phyloP scores from a whole-genome alignment of 1,140 invertebrate genomes.

The Cheumatopsyche charites region DNA sequence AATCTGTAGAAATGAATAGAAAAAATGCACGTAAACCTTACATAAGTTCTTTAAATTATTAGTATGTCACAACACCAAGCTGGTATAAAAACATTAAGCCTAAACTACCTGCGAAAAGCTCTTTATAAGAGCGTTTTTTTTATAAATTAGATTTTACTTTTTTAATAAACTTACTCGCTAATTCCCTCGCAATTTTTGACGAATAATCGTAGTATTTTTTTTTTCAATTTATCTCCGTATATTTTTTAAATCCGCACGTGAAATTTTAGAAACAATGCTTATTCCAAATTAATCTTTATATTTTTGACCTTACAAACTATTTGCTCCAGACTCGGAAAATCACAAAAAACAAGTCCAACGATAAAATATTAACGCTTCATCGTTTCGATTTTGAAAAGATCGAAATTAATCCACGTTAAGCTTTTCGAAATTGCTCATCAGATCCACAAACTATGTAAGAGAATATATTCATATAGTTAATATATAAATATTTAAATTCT shows the following conservation, averaged over 20 bases:
- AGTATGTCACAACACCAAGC: constrained; percentile 64
- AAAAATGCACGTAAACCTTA: constrained; percentile 44
- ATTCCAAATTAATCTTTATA: constrained; percentile 29
- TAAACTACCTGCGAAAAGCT: constrained; percentile 63
- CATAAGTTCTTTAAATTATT: constrained; percentile 45
- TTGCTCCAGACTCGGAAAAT: constrained; percentile 39
- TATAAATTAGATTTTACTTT: neutral
- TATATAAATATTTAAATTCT: neutral
- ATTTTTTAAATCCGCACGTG: constrained; percentile 42
- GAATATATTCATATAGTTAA: constrained; percentile 10
- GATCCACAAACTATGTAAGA: constrained; percentile 8
- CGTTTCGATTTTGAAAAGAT: constrained; percentile 16
- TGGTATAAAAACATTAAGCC: constrained; percentile 65
- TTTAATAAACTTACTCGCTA: constrained; percentile 58
- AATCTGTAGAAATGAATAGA: constrained; percentile 39
- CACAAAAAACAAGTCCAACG: constrained; percentile 44
- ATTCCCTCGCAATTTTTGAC: constrained; percentile 54
- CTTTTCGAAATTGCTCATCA: neutral
- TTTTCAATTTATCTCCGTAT: constrained; percentile 10
- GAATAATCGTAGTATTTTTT: constrained; percentile 6
- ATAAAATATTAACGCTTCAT: constrained; percentile 38
- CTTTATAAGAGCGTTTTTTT: constrained; percentile 59
- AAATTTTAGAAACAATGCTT: constrained; percentile 48
- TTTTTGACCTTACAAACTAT: constrained; percentile 39
- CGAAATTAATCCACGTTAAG: constrained; percentile 21